Conservation (phyloP, 23 tunicate species). For the Ascidia mentula region DNA sequence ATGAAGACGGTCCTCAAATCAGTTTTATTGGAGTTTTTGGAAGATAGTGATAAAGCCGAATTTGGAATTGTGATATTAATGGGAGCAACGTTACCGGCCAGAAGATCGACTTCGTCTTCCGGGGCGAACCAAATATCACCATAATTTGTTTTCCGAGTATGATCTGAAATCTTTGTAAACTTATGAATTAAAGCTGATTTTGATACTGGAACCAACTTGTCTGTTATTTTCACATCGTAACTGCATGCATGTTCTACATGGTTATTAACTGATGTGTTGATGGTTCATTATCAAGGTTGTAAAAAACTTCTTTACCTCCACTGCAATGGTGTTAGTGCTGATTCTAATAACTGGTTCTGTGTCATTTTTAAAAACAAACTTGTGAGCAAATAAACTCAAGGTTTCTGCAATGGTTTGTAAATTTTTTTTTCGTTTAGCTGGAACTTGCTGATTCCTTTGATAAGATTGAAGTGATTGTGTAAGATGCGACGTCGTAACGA, state of each 20-base stretch:
- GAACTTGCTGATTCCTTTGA: neutral
- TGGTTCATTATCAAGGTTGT: neutral
- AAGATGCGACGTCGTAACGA: neutral
- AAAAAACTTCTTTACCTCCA: neutral
- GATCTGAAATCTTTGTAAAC: neutral
- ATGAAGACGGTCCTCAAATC: neutral
- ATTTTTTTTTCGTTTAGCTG: neutral
- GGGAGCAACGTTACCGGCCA: neutral
- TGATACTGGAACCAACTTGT: too few relatives aligned
- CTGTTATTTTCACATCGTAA: too few relatives aligned
- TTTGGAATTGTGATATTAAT: neutral
- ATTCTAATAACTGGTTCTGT: neutral
- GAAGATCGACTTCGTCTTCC: neutral
- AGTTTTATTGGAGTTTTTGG: neutral
- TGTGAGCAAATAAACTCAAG: neutral
- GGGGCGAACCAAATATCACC: neutral
- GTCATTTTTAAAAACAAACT: neutral
- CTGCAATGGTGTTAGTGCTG: neutral
- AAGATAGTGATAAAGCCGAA: neutral
- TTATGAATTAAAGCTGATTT: too few relatives aligned
- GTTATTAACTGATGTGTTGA: too few relatives aligned
- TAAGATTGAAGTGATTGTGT: neutral
- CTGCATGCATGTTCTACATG: too few relatives aligned
- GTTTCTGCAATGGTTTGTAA: neutral
- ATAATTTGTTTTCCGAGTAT: neutral